Evolutionary conservation across 2,888 invertebrate species (phyloP).

Genomic region (Mimas tiliae): DNA sequence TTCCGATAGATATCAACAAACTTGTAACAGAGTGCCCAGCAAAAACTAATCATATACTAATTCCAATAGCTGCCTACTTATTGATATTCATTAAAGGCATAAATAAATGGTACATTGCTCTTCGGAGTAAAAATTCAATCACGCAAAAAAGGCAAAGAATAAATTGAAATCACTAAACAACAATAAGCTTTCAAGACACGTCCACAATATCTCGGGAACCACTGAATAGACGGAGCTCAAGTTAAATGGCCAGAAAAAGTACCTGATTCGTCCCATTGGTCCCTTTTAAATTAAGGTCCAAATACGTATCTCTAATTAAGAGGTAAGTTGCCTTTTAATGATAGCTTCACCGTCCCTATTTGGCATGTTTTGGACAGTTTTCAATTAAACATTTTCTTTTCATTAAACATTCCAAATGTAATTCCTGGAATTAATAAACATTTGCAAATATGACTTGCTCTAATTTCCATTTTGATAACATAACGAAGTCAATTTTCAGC

Average conservation of each 20-base stretch:
- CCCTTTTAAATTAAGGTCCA: constrained; percentile 30
- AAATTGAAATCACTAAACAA: constrained; percentile 43
- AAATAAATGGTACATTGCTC: not conserved
- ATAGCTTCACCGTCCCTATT: constrained; percentile 23
- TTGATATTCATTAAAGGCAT: not conserved
- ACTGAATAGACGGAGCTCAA: constrained; percentile 33
- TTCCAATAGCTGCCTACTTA: not conserved
- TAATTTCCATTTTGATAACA: not conserved
- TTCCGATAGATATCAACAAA: too few relatives aligned
- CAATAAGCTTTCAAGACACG: constrained; percentile 41
- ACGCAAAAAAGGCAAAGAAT: constrained; percentile 35
- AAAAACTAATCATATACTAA: too few relatives aligned
- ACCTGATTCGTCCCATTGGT: constrained; percentile 30
- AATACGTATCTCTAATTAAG: constrained; percentile 29
- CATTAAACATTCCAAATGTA: not conserved
- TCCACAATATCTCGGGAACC: constrained; percentile 35
- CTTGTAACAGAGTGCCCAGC: too few relatives aligned
- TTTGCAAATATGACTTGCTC: not conserved
- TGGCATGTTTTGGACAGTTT: constrained; percentile 24
- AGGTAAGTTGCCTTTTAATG: constrained; percentile 31
- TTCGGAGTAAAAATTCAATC: constrained; percentile 33
- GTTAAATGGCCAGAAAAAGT: constrained; percentile 31
- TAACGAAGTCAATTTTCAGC: not conserved
- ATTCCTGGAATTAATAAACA: constrained; percentile 1
- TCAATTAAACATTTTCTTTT: constrained; percentile 33